Base-by-base conservation (phyloP, 2,113 vertebrate genomes). In the Labeo rohita region DNA sequence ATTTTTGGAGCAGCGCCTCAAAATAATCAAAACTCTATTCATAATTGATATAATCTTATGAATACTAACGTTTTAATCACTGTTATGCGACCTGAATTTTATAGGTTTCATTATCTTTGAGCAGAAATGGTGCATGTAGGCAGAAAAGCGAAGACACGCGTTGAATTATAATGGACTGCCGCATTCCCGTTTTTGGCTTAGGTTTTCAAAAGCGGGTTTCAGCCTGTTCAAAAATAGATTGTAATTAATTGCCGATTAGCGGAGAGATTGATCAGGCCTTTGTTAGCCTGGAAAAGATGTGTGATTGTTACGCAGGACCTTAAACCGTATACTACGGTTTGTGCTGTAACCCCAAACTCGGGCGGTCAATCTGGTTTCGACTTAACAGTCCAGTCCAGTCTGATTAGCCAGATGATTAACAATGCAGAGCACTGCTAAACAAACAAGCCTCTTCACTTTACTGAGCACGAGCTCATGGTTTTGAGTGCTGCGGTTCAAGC, bases 221-320 rank as follows among this genome's bases (percentile, higher is more conserved):
- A 8, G 63, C 16, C 34, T 12, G 21, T 80, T 84, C 16, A 18
- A 50, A 80, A 84, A 61, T 68, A 86, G 84, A 72, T 65, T 23
- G 72, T 84, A 77, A 86, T 86, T 86, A 89, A 89, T 75, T 52
- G 85, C n/a, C 5, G 82, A 83, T 87, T 87, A 80, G 68, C 66
- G 18, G 39, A 8, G 45, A 84, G 76, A 84, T 87, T 87, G 85
- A 89, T 89, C 81, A 43, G 43, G 36, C 49, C 18, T 21, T 34
- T 4, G 43, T 54, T 70, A 70, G 75, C 49, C 2, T 9, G n/a
- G 77, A 68, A 21, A 36, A 83, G 2, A 50, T 36, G 23, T 36
- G 80, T 83, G 70, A 39, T 70, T 39, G 63, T 83, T 83, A 54
- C 34, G 18, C 61, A 21, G 6, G 49, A 39, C 28, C 23, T 54